A percentile compares a stretch with the other conserved stretches of the same genome.
These are phyloP conservation scores for Apteryx owenii DNA, from an alignment of 2,113 vertebrate genomes.

Conservation along the genomic window DNA sequence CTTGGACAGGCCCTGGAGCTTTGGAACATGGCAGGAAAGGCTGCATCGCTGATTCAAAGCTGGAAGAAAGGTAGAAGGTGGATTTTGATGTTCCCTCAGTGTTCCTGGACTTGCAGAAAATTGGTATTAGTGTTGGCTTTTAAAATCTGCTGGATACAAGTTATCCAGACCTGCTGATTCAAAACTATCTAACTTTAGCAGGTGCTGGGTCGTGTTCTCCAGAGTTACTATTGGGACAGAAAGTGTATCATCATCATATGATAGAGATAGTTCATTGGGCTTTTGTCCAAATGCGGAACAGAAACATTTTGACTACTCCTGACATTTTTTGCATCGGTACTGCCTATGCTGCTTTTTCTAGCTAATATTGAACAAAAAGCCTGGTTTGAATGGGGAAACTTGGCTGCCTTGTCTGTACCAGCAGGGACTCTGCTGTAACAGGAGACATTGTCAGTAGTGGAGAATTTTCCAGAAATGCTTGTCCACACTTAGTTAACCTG, in stretches of 20 bases:
- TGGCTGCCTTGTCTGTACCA: not conserved
- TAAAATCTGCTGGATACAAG: not conserved
- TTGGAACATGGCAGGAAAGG: not conserved
- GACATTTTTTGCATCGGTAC: not conserved
- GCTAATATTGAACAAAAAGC: not conserved
- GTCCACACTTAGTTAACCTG: not conserved
- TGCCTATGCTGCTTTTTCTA: not conserved
- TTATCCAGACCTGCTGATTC: slow-evolving; percentile 35
- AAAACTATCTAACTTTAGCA: not conserved
- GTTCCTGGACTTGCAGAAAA: not conserved
- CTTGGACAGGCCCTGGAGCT: not conserved
- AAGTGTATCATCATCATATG: not conserved
- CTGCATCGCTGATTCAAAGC: not conserved
- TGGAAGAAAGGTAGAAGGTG: not conserved
- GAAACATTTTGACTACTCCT: not conserved
- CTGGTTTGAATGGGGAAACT: not conserved
- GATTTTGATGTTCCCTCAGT: slow-evolving; percentile 20
- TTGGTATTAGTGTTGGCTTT: not conserved
- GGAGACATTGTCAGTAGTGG: not conserved
- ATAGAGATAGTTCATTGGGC: not conserved
- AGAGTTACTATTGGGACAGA: not conserved
- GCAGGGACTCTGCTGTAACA: not conserved
- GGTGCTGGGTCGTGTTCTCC: not conserved
- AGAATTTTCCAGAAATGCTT: not conserved
- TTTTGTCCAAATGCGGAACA: not conserved